A percentile compares a stretch with the other conserved stretches of the same genome.
These are phyloP conservation scores for Chaetophractus vellerosus DNA, from an alignment of 2,797 vertebrate species.

Conservation along the genomic window DNA sequence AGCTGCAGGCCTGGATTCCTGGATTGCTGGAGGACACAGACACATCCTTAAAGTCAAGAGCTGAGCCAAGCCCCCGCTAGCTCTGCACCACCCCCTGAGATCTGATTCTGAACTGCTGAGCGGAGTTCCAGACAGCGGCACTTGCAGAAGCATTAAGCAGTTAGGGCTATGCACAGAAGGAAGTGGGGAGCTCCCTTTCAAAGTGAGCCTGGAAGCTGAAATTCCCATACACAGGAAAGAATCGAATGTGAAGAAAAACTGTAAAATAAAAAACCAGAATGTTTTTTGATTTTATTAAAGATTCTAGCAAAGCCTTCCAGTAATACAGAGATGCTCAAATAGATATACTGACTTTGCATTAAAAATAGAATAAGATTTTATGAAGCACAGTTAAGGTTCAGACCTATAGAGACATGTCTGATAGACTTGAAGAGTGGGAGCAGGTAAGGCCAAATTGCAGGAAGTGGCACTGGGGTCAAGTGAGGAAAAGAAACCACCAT, in stretches of 20 bases:
- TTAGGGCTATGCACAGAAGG: neutral
- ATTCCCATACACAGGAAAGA: neutral
- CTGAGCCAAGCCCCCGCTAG: neutral
- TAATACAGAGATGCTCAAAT: neutral
- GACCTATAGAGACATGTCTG: neutral
- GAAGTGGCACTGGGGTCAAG: neutral
- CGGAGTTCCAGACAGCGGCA: neutral
- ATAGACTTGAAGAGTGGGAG: neutral
- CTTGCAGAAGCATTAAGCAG: neutral
- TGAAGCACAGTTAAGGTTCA: neutral
- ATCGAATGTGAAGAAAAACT: neutral
- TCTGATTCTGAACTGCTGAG: neutral
- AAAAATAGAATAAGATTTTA: slow-evolving; percentile 22
- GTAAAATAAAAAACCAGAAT: neutral
- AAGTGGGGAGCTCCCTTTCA: neutral
- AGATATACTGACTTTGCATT: neutral
- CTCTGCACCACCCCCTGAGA: neutral
- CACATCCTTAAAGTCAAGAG: neutral
- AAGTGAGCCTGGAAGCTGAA: slow-evolving; percentile 15
- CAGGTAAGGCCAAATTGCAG: neutral
- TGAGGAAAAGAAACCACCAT: neutral
- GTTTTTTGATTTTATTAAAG: slow-evolving; percentile 14
- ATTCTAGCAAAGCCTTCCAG: neutral
- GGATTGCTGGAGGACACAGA: neutral
- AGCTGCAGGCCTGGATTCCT: neutral